These are phyloP conservation scores for Argyresthia albistria DNA, from an alignment of 2,888 invertebrate genomes.

Conservation along the genomic window DNA sequence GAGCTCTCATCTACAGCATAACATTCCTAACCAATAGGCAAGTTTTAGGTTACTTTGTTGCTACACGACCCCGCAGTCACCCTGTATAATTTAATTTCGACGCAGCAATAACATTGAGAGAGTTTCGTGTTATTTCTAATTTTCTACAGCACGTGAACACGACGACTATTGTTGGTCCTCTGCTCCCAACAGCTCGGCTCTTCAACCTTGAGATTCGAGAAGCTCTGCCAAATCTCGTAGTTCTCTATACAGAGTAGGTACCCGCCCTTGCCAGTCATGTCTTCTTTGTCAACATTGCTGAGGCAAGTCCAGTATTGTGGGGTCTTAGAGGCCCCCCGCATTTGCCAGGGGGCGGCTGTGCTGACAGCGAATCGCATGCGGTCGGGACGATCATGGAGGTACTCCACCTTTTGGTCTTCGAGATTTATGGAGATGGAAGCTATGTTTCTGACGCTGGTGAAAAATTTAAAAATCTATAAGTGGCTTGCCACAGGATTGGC, in stretches of 20 bases:
- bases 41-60: too few species aligned
- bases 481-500: too few species aligned
- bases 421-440: conserved; percentile 21
- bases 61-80: too few species aligned
- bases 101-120: too few species aligned
- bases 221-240: conserved; percentile 33
- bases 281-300: conserved; percentile 25
- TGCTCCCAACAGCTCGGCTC: conserved; percentile 32
- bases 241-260: conserved; percentile 30
- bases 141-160: too few species aligned
- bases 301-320: conserved; percentile 36
- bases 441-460: conserved; percentile 38
- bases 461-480: too few species aligned
- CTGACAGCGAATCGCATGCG: conserved; percentile 35
- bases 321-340: conserved; percentile 11
- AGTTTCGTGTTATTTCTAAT: too few species aligned
- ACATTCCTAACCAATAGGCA: too few species aligned
- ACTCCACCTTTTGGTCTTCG: conserved; percentile 18
- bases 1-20: too few species aligned
- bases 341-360: conserved; percentile 37
- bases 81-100: too few species aligned
- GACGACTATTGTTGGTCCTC: too few species aligned
- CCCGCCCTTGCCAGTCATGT: conserved; percentile 20
- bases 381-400: conserved; percentile 29
- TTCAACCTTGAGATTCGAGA: conserved; percentile 39